These are phyloP conservation scores for Crocodylus rhombifer DNA, from an alignment of 2,797 vertebrate species.

Conservation along the genomic window DNA sequence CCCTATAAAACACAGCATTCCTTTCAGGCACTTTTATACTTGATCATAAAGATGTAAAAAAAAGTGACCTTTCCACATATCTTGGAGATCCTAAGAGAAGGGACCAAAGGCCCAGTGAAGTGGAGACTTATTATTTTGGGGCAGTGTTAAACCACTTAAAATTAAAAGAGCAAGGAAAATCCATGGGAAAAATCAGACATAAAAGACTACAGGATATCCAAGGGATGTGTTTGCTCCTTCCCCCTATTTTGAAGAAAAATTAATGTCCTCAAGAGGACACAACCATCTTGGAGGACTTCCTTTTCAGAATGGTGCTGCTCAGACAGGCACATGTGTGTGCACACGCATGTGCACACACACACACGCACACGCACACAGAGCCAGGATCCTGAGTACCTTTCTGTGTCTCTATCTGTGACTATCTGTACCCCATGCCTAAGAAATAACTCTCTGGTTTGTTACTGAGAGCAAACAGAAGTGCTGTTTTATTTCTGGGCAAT, in stretches of 20 bases:
- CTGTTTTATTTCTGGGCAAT: slow-evolving; percentile 16
- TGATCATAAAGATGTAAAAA: rapidly evolving
- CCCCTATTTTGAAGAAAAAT: neutral
- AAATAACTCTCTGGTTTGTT: neutral
- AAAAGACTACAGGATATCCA: too few relatives aligned
- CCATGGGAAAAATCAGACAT: neutral
- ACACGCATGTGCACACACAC: neutral
- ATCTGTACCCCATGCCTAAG: slow-evolving; percentile 2
- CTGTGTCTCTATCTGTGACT: neutral
- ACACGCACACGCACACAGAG: rapidly evolving
- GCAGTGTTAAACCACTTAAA: neutral
- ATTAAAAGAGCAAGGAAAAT: neutral
- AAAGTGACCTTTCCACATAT: neutral
- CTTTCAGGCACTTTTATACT: neutral
- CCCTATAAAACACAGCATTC: neutral
- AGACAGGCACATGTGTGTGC: neutral
- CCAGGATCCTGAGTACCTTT: neutral
- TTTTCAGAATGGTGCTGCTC: neutral
- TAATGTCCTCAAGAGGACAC: rapidly evolving
- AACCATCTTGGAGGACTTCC: neutral
- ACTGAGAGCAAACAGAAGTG: neutral
- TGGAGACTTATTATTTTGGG: neutral
- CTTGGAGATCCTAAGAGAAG: rapidly evolving
- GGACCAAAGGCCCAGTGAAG: neutral
- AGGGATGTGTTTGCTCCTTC: neutral